phyloP scores from a whole-genome alignment of 1,140 invertebrate genomes.

The Leptinotarsa defecta region DNA sequence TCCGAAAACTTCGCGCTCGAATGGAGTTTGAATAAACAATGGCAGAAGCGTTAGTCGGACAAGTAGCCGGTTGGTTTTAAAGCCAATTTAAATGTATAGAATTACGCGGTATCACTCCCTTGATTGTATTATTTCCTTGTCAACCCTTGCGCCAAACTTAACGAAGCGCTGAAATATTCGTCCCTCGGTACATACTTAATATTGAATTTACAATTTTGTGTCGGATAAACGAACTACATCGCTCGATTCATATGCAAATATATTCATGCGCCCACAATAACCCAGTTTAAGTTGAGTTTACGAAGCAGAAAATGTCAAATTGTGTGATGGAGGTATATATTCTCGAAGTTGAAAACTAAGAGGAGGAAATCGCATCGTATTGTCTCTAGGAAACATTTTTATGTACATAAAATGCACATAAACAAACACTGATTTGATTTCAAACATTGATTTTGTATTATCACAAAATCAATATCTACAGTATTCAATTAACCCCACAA shows the following conservation, averaged over 20 bases:
- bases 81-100: slow-evolving; percentile 54
- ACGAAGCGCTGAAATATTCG: slow-evolving; percentile 45
- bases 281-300: background rate
- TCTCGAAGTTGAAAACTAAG: too few species aligned
- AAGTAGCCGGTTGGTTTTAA: slow-evolving; percentile 31
- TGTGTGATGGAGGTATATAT: background rate
- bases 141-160: slow-evolving; percentile 45
- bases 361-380: too few species aligned
- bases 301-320: slow-evolving; percentile 5
- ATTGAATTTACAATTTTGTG: slow-evolving; percentile 28
- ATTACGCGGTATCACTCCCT: slow-evolving; percentile 49
- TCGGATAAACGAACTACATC: slow-evolving; percentile 11
- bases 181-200: slow-evolving; percentile 35
- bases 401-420: too few species aligned
- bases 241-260: slow-evolving; percentile 19
- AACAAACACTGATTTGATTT: too few species aligned
- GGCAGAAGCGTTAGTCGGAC: slow-evolving; percentile 4
- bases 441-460: too few species aligned
- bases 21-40: background rate
- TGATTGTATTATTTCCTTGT: slow-evolving; percentile 44
- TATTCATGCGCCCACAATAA: slow-evolving; percentile 9
- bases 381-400: too few species aligned
- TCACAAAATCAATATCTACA: too few species aligned
- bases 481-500: too few species aligned
- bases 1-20: slow-evolving; percentile 2